Evolutionary conservation across 2,888 invertebrate species (phyloP).

Genomic region (Leptinotarsa rubiginosa): DNA sequence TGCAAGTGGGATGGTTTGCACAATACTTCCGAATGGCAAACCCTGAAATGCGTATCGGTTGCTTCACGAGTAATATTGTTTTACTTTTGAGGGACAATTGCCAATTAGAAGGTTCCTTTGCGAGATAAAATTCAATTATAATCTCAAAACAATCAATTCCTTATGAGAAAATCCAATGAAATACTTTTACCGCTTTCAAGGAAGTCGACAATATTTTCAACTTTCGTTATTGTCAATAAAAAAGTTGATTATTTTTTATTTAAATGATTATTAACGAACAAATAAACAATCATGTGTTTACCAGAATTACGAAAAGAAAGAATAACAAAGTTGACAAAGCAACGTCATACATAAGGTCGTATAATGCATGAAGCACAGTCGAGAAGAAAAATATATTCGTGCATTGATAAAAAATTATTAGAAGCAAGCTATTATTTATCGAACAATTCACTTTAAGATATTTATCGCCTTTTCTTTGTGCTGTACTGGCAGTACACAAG

Average conservation of each 20-base stretch:
- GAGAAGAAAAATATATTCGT: constrained; percentile 9
- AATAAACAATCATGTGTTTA: too few species aligned
- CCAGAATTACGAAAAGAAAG: not conserved
- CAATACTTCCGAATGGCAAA: constrained; percentile 3
- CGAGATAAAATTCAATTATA: not conserved
- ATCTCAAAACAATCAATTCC: not conserved
- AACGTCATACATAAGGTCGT: constrained; percentile 21
- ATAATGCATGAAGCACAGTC: constrained; percentile 13
- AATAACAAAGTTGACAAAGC: not conserved
- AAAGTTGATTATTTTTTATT: not conserved
- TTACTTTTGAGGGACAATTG: not conserved
- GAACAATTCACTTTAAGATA: constrained; percentile 20
- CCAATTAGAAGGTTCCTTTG: not conserved
- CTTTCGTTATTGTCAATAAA: too few species aligned
- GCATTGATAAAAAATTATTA: constrained; percentile 9
- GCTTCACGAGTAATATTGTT: not conserved
- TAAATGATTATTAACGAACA: not conserved
- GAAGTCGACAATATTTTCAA: not conserved
- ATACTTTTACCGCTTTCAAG: not conserved
- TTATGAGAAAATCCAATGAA: not conserved
- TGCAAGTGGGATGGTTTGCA: not conserved
- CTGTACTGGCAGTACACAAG: not conserved
- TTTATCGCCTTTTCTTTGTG: constrained; percentile 19
- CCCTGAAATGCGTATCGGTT: constrained; percentile 1
- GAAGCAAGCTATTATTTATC: constrained; percentile 27